These are phyloP conservation scores for Zaprionus ornatus DNA, from an alignment of 1,140 invertebrate species.

Conservation along the genomic window DNA sequence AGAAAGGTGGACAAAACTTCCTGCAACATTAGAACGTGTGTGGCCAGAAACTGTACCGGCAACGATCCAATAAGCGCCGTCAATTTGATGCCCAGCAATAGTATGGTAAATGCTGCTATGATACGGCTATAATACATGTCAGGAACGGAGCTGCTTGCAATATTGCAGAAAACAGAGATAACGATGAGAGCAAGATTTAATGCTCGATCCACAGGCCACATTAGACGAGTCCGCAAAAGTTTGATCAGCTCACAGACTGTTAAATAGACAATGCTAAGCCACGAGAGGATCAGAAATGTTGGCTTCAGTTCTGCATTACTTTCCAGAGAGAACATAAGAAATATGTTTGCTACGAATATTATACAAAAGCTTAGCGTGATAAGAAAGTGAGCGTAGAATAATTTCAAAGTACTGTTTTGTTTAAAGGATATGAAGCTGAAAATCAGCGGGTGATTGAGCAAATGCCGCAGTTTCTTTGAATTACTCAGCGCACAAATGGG, in stretches of 20 bases:
- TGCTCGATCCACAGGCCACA: conserved; percentile 38
- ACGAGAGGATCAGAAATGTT: conserved; percentile 75
- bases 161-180: background rate
- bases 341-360: conserved; percentile 87
- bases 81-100: conserved; percentile 89
- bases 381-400: conserved; percentile 88
- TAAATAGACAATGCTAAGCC: conserved; percentile 84
- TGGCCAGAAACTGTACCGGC: conserved; percentile 87
- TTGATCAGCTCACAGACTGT: conserved; percentile 84
- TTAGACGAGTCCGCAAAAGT: conserved; percentile 85
- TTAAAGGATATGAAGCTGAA: conserved; percentile 91
- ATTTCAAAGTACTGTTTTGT: conserved; percentile 88
- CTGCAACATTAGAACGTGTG: conserved; percentile 90
- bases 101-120: conserved; percentile 87
- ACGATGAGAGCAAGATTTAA: background rate
- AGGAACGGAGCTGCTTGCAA: background rate
- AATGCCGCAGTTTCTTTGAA: conserved; percentile 86
- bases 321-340: conserved; percentile 74
- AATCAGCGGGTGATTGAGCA: conserved; percentile 90
- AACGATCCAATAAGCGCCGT: conserved; percentile 89
- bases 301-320: conserved; percentile 71
- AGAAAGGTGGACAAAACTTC: conserved; percentile 90
- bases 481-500: conserved; percentile 87
- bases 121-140: conserved; percentile 78
- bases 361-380: conserved; percentile 88